phyloP scores from a whole-genome alignment of 2,888 invertebrate species.

The Apamea crenata region DNA sequence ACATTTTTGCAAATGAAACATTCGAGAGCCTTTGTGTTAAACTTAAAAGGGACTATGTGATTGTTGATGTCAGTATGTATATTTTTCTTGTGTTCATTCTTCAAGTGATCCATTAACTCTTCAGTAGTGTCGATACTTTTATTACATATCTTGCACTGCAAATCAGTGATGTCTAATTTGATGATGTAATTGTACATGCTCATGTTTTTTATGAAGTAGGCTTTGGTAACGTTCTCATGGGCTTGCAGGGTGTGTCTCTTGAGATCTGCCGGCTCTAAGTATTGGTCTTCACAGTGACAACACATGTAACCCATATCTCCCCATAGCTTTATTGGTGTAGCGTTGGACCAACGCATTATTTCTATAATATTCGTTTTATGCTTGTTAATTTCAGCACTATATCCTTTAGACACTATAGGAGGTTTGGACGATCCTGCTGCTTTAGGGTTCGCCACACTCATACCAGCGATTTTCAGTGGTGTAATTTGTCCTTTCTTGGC shows the following conservation, averaged over 20 bases:
- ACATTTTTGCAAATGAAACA: conserved; percentile 48
- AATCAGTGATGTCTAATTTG: conserved; percentile 76
- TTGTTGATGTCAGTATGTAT: conserved; percentile 72
- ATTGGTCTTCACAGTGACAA: conserved; percentile 71
- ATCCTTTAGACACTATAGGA: conserved; percentile 14
- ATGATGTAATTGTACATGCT: conserved; percentile 38
- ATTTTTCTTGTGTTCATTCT: conserved; percentile 65
- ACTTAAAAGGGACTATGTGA: conserved; percentile 74
- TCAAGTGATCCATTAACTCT: conserved; percentile 71
- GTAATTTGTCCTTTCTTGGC: neutral
- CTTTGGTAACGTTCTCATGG: conserved; percentile 66
- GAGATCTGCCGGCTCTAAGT: conserved; percentile 70
- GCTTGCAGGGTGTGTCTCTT: conserved; percentile 73
- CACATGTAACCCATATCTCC: conserved; percentile 76
- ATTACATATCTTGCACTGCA: conserved; percentile 74
- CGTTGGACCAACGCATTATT: conserved; percentile 76
- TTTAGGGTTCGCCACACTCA: neutral
- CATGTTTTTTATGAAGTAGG: conserved; percentile 61
- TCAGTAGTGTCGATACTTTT: conserved; percentile 61
- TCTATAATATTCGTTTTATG: conserved; percentile 74
- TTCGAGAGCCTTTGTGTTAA: conserved; percentile 19
- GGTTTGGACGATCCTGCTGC: neutral
- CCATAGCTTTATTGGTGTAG: conserved; percentile 75
- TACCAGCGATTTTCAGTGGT: conserved; percentile 57
- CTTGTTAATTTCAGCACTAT: conserved; percentile 62